Base-by-base conservation (phyloP, 2,797 vertebrate genomes). In the Acridotheres tristis region DNA sequence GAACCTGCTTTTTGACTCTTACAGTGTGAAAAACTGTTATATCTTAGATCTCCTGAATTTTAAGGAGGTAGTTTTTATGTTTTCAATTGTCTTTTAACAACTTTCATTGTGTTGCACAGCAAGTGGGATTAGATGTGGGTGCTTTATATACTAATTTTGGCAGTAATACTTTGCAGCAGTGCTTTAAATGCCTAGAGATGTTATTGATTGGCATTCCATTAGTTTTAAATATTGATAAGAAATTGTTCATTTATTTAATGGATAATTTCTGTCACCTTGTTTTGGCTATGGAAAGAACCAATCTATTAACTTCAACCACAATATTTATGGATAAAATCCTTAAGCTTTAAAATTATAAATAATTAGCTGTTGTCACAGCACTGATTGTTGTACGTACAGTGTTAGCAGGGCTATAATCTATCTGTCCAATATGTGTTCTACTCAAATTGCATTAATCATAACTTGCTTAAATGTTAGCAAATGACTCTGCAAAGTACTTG, bases 381-480 rank as follows among this genome's bases (percentile, higher is more conserved):
- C 91, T 96, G 96, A 94, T 96, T 96, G 93, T 74, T 93, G 89
- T 89, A 90, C 83, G 91, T 94, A 94, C 63, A 82, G 58, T 90
- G 96, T 93, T 89, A 96, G 83, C 53, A 91, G 85, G 85, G 57
- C 89, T 96, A 93, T 95, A 96, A 94, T 96, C 94, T 97, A 76
- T 96, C 95, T 96, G 96, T 94, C 93, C 96, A 96, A 95, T 93
- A 93, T 94, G 83, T 22, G 13, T 93, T 90, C 88, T 90, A 65
- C 77, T 93, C 80, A 88, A 94, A 96, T 96, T 94, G 74, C 86
- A 85, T 96, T 96, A 95, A 96, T 94, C 96, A 87, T 95, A 94
- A 94, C 94, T 95, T 94, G 90, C 95, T 93, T 95, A 93, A 96
- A 94, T 93, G 93, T 94, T 94, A 87, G 94, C 83, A 94, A 96